Conservation (phyloP, 2,888 invertebrate genomes). For the Drosophila colorata region DNA sequence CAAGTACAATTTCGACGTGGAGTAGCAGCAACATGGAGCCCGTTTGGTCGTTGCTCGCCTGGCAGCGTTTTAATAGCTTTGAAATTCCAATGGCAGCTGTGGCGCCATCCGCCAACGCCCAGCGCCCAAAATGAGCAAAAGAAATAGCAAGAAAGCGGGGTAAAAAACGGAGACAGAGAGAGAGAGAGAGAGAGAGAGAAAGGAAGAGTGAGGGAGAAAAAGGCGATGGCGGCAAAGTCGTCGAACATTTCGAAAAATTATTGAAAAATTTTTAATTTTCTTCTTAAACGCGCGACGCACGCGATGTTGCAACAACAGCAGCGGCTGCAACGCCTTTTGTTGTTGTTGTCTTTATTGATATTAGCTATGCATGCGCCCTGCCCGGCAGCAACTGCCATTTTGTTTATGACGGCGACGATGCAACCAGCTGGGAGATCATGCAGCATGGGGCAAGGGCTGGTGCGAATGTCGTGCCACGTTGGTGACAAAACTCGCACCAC, state of each 20-base stretch:
- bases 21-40: slow-evolving; percentile 62
- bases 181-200: background rate
- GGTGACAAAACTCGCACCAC: slow-evolving; percentile 53
- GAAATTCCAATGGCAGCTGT: slow-evolving; percentile 85
- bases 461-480: slow-evolving; percentile 19
- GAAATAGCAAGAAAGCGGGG: slow-evolving; percentile 19
- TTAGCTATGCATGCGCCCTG: slow-evolving; percentile 73
- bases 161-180: slow-evolving; percentile 25
- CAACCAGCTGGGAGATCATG: slow-evolving; percentile 54
- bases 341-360: slow-evolving; percentile 74
- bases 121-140: slow-evolving; percentile 47
- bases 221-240: slow-evolving; percentile 48
- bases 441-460: slow-evolving; percentile 14
- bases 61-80: slow-evolving; percentile 85
- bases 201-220: background rate
- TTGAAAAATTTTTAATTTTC: slow-evolving; percentile 74
- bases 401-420: slow-evolving; percentile 77
- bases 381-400: slow-evolving; percentile 72
- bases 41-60: slow-evolving; percentile 83
- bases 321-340: slow-evolving; percentile 25
- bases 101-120: slow-evolving; percentile 53
- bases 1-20: slow-evolving; percentile 49
- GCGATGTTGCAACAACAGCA: slow-evolving; percentile 49
- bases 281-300: slow-evolving; percentile 47
- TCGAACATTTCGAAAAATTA: slow-evolving; percentile 79